Evolutionary conservation across 1,140 invertebrate species (phyloP).

Genomic region (Pinna nobilis): DNA sequence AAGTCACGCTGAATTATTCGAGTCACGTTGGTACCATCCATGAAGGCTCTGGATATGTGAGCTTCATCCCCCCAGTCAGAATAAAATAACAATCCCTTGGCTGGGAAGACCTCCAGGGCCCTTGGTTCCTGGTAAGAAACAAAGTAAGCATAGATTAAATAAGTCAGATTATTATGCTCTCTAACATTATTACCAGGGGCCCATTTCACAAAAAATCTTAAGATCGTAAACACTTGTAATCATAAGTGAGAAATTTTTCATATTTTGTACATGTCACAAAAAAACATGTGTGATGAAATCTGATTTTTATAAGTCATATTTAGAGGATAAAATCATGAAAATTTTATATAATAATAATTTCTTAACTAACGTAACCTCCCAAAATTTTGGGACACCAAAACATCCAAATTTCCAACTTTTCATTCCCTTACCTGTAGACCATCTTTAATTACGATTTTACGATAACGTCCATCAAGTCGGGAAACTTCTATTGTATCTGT

Average conservation of each 20-base stretch:
- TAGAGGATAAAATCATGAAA: no score
- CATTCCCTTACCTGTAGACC: conserved; percentile 96
- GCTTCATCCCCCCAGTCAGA: conserved; percentile 99
- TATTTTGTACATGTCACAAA: no score
- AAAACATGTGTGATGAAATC: no score
- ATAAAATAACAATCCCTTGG: conserved; percentile 88
- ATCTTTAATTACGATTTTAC: conserved; percentile 90
- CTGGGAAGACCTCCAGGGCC: conserved; percentile 95
- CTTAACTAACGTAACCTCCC: no score
- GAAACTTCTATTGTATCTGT: conserved; percentile 96
- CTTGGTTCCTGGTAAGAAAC: conserved; percentile 90
- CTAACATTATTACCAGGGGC: neutral
- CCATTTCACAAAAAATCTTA: no score
- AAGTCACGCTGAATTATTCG: conserved; percentile 97
- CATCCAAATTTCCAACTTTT: no score
- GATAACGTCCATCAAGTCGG: conserved; percentile 86
- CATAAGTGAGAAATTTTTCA: no score
- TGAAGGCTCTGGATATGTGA: conserved; percentile 94
- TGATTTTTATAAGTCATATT: no score
- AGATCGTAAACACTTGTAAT: no score
- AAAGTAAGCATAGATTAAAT: conserved; percentile 76
- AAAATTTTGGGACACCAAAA: no score
- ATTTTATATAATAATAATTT: no score
- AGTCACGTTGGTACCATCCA: conserved; percentile 92
- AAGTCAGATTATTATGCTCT: neutral